phyloP scores from a whole-genome alignment of 2,113 vertebrate genomes.

The Cinclus mexicanus region DNA sequence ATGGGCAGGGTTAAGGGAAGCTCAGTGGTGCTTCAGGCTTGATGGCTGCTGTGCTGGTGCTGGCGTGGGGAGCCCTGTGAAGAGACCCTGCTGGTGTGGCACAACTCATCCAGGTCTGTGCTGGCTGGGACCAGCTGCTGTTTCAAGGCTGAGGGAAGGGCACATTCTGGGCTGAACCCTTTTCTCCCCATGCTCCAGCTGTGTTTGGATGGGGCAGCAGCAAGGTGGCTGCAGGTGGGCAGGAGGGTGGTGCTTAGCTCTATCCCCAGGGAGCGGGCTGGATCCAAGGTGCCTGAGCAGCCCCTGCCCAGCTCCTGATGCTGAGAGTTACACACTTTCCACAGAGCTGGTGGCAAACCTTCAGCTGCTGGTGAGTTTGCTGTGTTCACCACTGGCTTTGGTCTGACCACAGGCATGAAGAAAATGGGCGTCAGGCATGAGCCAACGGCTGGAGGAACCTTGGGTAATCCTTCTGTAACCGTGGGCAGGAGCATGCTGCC shows the following conservation, averaged over 20 bases:
- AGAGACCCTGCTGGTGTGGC: neutral
- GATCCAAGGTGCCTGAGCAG: neutral
- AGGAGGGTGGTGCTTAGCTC: neutral
- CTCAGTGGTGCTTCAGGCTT: neutral
- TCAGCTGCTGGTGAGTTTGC: constrained; percentile 4
- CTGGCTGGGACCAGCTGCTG: neutral
- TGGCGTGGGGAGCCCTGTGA: neutral
- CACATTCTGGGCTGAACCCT: neutral
- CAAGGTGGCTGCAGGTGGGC: neutral
- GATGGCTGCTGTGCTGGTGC: neutral
- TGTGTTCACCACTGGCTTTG: neutral
- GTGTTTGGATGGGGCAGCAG: neutral
- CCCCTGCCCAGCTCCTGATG: neutral
- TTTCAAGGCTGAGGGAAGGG: neutral
- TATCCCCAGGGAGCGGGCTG: neutral
- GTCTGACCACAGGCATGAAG: constrained; percentile 64
- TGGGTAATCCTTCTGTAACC: constrained; percentile 42
- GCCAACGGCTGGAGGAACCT: neutral
- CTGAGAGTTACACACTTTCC: neutral
- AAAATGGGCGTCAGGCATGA: constrained; percentile 22
- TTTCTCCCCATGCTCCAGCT: neutral
- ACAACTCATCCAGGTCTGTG: neutral
- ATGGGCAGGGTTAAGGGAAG: neutral
- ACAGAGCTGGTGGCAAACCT: neutral
- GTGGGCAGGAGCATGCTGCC: neutral